Percentiles rank a stretch among this genome's conserved stretches.
phyloP scores from a whole-genome alignment of 2,888 invertebrate species.

The Erebia aethiops region DNA sequence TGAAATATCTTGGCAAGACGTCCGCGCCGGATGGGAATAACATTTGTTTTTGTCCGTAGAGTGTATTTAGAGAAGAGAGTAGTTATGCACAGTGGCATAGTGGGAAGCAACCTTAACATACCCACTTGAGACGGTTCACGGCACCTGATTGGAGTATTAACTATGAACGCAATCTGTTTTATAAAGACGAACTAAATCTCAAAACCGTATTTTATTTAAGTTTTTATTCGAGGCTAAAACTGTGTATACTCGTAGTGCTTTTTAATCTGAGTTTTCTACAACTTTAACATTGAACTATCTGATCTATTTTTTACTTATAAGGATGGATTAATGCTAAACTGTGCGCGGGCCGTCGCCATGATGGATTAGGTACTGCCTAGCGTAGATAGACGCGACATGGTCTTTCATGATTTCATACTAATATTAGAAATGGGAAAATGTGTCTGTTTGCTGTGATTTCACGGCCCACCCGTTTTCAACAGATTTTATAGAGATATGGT shows the following conservation, averaged over 20 bases:
- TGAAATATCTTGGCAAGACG: too few relatives aligned
- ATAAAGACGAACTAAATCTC: not conserved
- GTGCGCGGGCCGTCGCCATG: too few relatives aligned
- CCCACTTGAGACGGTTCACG: not conserved
- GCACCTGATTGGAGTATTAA: conserved; percentile 13
- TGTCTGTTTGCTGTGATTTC: too few relatives aligned
- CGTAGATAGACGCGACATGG: too few relatives aligned
- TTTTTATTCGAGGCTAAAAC: conserved; percentile 2
- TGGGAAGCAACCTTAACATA: not conserved
- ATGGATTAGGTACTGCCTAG: too few relatives aligned
- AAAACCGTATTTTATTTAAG: not conserved
- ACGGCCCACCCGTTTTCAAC: too few relatives aligned
- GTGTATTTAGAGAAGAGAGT: too few relatives aligned
- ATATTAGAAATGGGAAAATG: too few relatives aligned
- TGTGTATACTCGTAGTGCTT: not conserved
- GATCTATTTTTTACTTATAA: not conserved
- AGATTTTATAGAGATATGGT: too few relatives aligned
- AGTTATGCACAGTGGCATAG: not conserved
- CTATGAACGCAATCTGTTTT: conserved; percentile 8
- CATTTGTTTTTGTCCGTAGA: too few relatives aligned
- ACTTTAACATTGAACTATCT: not conserved
- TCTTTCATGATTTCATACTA: too few relatives aligned
- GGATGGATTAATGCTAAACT: not conserved
- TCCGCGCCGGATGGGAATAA: too few relatives aligned
- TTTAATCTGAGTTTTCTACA: not conserved